These are phyloP conservation scores for Otus scops DNA, from an alignment of 2,797 vertebrate genomes.

Conservation along the genomic window DNA sequence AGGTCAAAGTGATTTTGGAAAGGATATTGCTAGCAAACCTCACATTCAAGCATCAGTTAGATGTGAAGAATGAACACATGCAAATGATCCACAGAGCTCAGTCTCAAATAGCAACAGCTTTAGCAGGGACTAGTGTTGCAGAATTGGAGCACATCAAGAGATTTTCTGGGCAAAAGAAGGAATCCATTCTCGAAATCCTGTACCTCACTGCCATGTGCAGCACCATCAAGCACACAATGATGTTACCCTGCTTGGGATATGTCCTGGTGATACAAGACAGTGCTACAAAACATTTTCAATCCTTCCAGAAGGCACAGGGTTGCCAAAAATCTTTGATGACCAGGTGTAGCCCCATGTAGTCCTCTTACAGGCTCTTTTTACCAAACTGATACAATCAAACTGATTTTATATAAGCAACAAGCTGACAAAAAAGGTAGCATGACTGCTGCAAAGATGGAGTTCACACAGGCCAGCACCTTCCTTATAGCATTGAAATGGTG, in stretches of 20 bases:
- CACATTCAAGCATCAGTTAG: background rate
- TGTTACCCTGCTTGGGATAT: background rate
- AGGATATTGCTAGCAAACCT: background rate
- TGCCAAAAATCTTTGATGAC: background rate
- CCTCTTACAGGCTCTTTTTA: background rate
- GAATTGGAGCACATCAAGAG: background rate
- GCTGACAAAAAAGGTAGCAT: background rate
- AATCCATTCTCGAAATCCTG: background rate
- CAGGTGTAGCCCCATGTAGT: background rate
- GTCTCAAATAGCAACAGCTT: background rate
- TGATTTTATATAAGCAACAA: background rate
- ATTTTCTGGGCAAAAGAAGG: background rate
- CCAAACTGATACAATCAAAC: background rate
- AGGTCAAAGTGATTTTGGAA: slow-evolving; percentile 26
- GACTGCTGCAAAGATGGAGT: background rate
- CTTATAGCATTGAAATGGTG: background rate
- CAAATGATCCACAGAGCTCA: background rate
- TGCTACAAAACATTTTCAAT: background rate
- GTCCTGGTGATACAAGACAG: background rate
- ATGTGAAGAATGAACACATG: background rate
- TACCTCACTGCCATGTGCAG: background rate
- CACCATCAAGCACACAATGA: background rate
- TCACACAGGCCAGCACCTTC: background rate
- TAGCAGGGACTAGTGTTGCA: background rate
- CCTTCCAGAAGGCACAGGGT: background rate